Percentiles rank a stretch among this genome's conserved stretches.
Conservation (phyloP, 2,797 vertebrate genomes). For the Spheniscus humboldti region DNA sequence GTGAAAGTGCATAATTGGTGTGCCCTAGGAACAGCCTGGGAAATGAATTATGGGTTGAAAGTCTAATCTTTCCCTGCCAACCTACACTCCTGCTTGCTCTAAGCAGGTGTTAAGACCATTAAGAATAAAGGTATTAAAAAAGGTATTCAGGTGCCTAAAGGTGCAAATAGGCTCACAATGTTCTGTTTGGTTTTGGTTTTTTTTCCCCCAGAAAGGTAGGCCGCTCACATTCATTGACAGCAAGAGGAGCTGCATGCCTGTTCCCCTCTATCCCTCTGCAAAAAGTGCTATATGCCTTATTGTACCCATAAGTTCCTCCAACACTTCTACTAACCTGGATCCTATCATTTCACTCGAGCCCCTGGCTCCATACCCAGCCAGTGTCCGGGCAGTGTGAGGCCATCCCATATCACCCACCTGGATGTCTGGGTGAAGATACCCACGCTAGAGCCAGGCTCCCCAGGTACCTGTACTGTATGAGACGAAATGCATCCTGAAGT, state of each 20-base stretch:
- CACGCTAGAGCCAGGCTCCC: rapidly evolving
- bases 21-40: not conserved
- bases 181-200: not conserved
- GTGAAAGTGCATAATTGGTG: not conserved
- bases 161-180: not conserved
- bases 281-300: rapidly evolving
- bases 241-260: not conserved
- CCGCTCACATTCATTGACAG: not conserved
- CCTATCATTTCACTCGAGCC: rapidly evolving
- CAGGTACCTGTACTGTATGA: rapidly evolving
- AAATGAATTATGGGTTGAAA: not conserved
- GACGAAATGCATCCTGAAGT: not conserved
- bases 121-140: not conserved
- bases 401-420: not conserved
- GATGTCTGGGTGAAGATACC: not conserved
- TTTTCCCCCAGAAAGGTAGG: not conserved
- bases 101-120: not conserved
- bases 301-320: not conserved
- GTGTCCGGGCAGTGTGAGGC: not conserved
- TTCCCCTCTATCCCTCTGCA: not conserved
- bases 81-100: not conserved
- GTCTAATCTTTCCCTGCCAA: not conserved
- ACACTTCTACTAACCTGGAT: not conserved
- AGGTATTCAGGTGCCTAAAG: not conserved
- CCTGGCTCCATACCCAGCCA: not conserved